These are phyloP conservation scores for Amorpha juglandis DNA, from an alignment of 2,888 invertebrate genomes.

Conservation along the genomic window DNA sequence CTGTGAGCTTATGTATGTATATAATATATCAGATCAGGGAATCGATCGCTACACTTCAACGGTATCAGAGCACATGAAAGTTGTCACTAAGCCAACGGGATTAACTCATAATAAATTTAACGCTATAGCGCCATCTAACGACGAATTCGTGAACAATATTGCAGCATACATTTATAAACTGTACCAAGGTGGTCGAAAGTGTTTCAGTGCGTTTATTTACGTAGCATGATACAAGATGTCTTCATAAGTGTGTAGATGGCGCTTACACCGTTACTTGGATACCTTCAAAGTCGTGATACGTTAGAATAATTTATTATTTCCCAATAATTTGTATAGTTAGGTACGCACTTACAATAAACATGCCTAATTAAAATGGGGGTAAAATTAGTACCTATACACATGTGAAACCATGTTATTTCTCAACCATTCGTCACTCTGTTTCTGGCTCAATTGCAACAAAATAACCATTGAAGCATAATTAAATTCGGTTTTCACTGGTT, in stretches of 20 bases:
- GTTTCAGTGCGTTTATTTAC: not conserved
- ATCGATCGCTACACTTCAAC: too few relatives aligned
- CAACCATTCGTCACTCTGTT: not conserved
- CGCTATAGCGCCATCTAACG: slow-evolving; percentile 7
- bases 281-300: not conserved
- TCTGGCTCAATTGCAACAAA: slow-evolving; percentile 15
- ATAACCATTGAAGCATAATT: slow-evolving; percentile 28
- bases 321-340: not conserved
- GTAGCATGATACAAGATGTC: not conserved
- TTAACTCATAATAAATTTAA: too few relatives aligned
- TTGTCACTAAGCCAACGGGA: too few relatives aligned
- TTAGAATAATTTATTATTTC: not conserved
- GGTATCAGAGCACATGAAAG: too few relatives aligned
- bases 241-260: slow-evolving; percentile 9
- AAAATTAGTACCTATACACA: not conserved
- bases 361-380: too few relatives aligned
- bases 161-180: not conserved
- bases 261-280: not conserved
- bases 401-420: not conserved
- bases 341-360: not conserved
- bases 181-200: not conserved
- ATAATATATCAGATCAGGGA: too few relatives aligned
- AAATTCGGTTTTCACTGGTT: slow-evolving; percentile 35
- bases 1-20: too few relatives aligned
- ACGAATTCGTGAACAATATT: not conserved